A percentile compares a stretch with the other conserved stretches of the same genome.
phyloP scores from a whole-genome alignment of 2,888 invertebrate genomes.

The Zele albiditarsus region DNA sequence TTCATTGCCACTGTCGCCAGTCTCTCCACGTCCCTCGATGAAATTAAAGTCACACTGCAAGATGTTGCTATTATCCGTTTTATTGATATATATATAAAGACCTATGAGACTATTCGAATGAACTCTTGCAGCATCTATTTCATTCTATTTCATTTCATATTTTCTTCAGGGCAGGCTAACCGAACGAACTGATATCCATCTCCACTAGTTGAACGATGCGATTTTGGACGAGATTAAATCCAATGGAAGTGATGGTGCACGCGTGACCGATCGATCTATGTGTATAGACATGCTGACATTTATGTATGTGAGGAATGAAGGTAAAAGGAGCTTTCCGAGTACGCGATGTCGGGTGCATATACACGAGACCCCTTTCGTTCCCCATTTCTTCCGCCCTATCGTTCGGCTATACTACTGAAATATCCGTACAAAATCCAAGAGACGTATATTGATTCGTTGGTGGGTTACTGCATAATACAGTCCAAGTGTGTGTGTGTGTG shows the following conservation, averaged over 20 bases:
- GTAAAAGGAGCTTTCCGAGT: slow-evolving; percentile 11
- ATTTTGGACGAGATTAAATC: slow-evolving; percentile 32
- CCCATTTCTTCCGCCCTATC: neutral
- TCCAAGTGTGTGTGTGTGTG: slow-evolving; percentile 5
- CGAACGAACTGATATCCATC: slow-evolving; percentile 9
- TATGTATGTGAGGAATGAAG: neutral
- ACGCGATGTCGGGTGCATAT: slow-evolving; percentile 15
- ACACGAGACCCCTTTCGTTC: neutral
- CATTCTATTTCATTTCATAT: neutral
- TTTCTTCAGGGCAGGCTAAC: neutral
- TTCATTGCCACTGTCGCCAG: slow-evolving; percentile 23
- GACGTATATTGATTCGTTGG: slow-evolving; percentile 23
- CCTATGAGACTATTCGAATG: too few relatives aligned
- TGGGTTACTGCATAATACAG: slow-evolving; percentile 25
- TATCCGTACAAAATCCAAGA: slow-evolving; percentile 27
- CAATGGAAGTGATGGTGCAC: slow-evolving; percentile 25
- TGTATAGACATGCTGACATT: neutral
- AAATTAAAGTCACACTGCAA: slow-evolving; percentile 20
- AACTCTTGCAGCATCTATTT: neutral
- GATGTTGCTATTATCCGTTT: slow-evolving; percentile 19
- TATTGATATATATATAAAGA: neutral
- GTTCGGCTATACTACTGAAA: slow-evolving; percentile 2
- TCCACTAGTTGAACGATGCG: slow-evolving; percentile 3
- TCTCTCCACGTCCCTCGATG: slow-evolving; percentile 15
- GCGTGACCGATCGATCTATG: slow-evolving; percentile 7